A percentile compares a stretch with the other conserved stretches of the same genome.
Conservation (phyloP, 2,113 vertebrate species). For the Ploceus nigricollis region DNA sequence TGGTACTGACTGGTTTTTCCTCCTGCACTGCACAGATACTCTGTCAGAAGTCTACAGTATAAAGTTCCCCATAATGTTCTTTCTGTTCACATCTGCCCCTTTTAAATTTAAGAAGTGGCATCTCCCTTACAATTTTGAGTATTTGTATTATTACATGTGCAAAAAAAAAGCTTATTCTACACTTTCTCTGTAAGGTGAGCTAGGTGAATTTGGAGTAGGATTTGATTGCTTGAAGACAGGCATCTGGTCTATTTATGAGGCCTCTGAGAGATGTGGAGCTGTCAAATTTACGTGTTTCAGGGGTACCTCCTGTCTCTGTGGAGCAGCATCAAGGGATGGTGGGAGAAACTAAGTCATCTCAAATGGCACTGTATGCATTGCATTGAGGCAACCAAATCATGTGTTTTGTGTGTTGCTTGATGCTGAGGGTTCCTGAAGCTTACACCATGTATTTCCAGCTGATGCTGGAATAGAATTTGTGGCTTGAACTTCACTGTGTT, state of each 20-base stretch:
- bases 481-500: not conserved
- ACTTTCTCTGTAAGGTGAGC: not conserved
- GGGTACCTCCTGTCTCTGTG: not conserved
- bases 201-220: not conserved
- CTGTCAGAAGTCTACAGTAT: not conserved
- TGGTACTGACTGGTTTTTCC: not conserved
- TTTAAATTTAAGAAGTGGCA: not conserved
- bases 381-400: not conserved
- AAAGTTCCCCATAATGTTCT: not conserved
- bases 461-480: not conserved
- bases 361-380: not conserved
- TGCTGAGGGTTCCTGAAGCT: not conserved
- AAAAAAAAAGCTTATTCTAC: not conserved
- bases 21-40: not conserved
- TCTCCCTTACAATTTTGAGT: not conserved
- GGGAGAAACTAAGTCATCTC: not conserved
- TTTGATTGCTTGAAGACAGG: not conserved
- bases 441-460: not conserved
- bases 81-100: not conserved
- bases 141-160: not conserved
- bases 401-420: not conserved
- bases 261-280: not conserved
- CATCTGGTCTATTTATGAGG: not conserved
- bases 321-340: not conserved
- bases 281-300: rapidly evolving